These are phyloP conservation scores for Drosophila setifemur DNA, from an alignment of 1,140 invertebrate genomes.

Conservation along the genomic window DNA sequence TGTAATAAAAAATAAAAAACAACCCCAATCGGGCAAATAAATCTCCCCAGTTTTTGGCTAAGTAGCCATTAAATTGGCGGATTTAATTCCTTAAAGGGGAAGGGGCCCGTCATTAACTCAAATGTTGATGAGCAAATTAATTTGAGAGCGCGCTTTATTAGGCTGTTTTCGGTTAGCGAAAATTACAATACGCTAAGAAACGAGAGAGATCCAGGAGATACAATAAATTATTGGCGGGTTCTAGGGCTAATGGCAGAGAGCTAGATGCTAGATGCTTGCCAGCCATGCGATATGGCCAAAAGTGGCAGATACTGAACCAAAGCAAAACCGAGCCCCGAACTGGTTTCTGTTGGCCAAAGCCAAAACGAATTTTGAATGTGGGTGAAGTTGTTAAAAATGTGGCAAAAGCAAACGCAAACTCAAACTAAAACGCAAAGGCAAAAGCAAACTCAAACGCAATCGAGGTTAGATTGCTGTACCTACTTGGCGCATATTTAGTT, in stretches of 20 bases:
- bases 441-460: conserved; percentile 30
- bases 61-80: background rate
- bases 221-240: conserved; percentile 1
- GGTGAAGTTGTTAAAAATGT: conserved; percentile 78
- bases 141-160: background rate
- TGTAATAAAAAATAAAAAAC: background rate
- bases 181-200: background rate
- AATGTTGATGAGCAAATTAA: no score
- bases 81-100: background rate
- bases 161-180: background rate
- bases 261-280: conserved; percentile 19
- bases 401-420: conserved; percentile 46
- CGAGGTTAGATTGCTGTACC: conserved; percentile 59
- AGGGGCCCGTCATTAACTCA: no score
- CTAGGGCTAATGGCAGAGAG: conserved; percentile 9
- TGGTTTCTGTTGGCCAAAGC: conserved; percentile 63
- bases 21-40: background rate
- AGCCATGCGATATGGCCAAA: conserved; percentile 34
- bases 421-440: conserved; percentile 19
- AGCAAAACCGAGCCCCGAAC: no score
- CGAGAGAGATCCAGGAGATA: no score
- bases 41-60: background rate
- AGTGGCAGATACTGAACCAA: conserved; percentile 28
- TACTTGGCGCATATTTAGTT: conserved; percentile 67
- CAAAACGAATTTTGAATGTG: conserved; percentile 79